Evolutionary conservation across 2,797 vertebrate species (phyloP).

Genomic region (Phataginus tricuspis): DNA sequence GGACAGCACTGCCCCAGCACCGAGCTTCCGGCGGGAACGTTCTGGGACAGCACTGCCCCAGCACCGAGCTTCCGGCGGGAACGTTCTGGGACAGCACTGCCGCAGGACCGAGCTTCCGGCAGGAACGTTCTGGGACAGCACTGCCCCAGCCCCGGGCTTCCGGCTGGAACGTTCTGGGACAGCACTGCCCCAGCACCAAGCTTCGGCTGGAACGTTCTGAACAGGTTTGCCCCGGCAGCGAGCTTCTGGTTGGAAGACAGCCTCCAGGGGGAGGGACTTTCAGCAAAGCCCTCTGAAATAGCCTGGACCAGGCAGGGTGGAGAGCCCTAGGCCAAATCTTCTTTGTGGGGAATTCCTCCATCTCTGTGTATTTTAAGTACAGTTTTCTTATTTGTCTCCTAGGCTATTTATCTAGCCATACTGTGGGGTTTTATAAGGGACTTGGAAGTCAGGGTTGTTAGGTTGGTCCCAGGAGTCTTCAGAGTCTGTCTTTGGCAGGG

Average conservation of each 20-base stretch:
- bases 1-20: accelerated
- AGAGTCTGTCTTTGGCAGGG: background rate
- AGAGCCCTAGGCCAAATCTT: background rate
- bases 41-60: too few relatives aligned
- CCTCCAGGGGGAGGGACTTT: background rate
- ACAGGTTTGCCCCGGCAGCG: accelerated
- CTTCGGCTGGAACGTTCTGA: background rate
- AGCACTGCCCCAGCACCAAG: too few relatives aligned
- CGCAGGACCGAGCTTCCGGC: background rate
- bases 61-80: background rate
- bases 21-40: background rate
- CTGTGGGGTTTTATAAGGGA: background rate
- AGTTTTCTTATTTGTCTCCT: background rate
- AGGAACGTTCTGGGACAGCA: too few relatives aligned
- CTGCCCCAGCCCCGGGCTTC: too few relatives aligned
- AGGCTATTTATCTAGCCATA: background rate
- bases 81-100: background rate
- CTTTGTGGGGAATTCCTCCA: background rate
- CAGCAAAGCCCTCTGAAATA: background rate
- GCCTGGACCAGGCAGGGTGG: too few relatives aligned
- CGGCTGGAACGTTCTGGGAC: too few relatives aligned
- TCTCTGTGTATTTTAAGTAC: background rate
- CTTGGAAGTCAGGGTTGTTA: background rate
- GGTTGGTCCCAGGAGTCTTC: background rate
- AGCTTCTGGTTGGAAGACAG: background rate